Percentiles rank a stretch among this genome's conserved stretches.
Evolutionary conservation across 2,888 invertebrate genomes (phyloP).

Genomic region (Rhingia campestris): DNA sequence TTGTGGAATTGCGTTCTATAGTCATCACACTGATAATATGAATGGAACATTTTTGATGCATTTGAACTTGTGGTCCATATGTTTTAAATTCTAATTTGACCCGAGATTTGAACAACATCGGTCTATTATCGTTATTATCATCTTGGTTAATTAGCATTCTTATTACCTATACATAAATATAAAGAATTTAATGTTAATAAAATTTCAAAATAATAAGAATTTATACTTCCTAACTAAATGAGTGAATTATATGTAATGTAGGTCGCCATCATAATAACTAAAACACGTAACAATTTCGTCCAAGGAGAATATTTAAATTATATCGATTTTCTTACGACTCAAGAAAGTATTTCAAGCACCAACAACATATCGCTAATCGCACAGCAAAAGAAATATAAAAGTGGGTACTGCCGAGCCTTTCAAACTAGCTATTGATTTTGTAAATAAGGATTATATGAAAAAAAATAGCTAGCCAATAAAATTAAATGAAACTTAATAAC

Average conservation of each 20-base stretch:
- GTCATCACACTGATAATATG: too few relatives aligned
- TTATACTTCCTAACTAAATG: neutral
- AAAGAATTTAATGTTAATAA: neutral
- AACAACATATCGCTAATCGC: constrained; percentile 9
- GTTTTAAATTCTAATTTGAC: too few relatives aligned
- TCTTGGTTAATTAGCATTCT: too few relatives aligned
- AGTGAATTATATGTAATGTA: constrained; percentile 20
- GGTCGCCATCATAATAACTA: constrained; percentile 33
- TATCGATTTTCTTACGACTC: constrained; percentile 60
- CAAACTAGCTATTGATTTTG: constrained; percentile 45
- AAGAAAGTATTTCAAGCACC: constrained; percentile 4
- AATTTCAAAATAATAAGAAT: constrained; percentile 21
- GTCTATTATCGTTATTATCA: too few relatives aligned
- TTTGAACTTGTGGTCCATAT: too few relatives aligned
- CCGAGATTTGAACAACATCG: too few relatives aligned
- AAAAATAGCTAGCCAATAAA: neutral
- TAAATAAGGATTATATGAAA: neutral
- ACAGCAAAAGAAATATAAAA: constrained; percentile 27
- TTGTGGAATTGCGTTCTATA: too few relatives aligned
- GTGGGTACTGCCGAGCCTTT: neutral
- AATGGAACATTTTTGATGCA: too few relatives aligned
- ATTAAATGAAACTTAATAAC: constrained; percentile 75
- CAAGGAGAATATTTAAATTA: constrained; percentile 68
- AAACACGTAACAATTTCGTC: constrained; percentile 61
- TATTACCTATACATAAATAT: too few relatives aligned